Evolutionary conservation across 2,888 invertebrate species (phyloP).

Genomic region (Tholera decimalis): DNA sequence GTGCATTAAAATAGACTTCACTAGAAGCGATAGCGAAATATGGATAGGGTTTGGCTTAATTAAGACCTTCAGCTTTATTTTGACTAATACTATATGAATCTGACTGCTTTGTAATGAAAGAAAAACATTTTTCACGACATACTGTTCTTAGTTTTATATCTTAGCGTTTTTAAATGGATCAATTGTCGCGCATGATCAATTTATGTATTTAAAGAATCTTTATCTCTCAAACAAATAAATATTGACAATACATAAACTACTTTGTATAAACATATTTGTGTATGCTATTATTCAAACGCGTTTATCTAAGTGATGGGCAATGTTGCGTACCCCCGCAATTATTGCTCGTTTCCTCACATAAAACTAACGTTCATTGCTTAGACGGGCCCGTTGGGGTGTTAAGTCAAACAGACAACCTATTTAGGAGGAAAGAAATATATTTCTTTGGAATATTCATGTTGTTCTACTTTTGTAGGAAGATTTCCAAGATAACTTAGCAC

Average conservation of each 20-base stretch:
- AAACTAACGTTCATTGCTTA: constrained; percentile 54
- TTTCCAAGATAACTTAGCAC: not conserved
- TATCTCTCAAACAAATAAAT: too few relatives aligned
- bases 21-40: not conserved
- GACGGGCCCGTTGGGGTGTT: constrained; percentile 32
- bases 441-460: constrained; percentile 8
- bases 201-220: too few relatives aligned
- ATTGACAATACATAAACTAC: too few relatives aligned
- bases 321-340: constrained; percentile 50
- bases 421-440: constrained; percentile 11
- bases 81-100: too few relatives aligned
- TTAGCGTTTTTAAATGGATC: too few relatives aligned
- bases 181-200: too few relatives aligned
- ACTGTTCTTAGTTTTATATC: not conserved
- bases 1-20: constrained; percentile 5
- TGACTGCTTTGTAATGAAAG: too few relatives aligned
- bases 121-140: too few relatives aligned
- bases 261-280: too few relatives aligned
- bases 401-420: constrained; percentile 44
- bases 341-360: constrained; percentile 60
- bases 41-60: not conserved
- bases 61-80: not conserved
- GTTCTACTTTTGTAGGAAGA: constrained; percentile 17
- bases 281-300: constrained; percentile 58
- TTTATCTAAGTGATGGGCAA: constrained; percentile 58